Percentiles rank a stretch among this genome's conserved stretches.
Evolutionary conservation across 2,888 invertebrate species (phyloP).

Genomic region (Drosophila diplacantha): DNA sequence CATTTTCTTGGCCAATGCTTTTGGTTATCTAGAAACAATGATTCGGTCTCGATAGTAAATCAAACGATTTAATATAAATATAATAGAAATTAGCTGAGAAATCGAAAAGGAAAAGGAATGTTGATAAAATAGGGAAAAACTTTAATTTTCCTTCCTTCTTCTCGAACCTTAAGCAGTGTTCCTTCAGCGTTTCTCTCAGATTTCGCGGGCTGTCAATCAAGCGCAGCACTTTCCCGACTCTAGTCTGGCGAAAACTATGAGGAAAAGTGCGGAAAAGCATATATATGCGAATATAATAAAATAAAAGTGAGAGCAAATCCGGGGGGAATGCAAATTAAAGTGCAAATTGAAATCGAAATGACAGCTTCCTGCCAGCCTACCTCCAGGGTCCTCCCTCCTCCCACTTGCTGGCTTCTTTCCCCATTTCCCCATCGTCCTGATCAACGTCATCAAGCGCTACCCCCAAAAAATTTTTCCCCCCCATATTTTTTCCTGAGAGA

Average conservation of each 20-base stretch:
- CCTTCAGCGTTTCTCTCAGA: background rate
- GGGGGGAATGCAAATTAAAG: conserved; percentile 55
- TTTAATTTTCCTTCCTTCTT: background rate
- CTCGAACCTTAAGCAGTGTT: background rate
- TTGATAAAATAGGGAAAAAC: too few relatives aligned
- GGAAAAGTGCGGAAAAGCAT: conserved; percentile 14
- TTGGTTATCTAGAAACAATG: background rate
- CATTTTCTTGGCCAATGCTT: background rate
- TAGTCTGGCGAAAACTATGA: conserved; percentile 10
- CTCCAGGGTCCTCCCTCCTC: conserved; percentile 2
- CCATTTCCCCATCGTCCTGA: conserved; percentile 9
- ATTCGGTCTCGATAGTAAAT: too few relatives aligned
- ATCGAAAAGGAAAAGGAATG: too few relatives aligned
- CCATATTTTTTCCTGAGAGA: conserved; percentile 2
- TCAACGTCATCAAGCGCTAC: conserved; percentile 6
- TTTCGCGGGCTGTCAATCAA: conserved; percentile 22
- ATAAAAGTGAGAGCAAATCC: conserved; percentile 29
- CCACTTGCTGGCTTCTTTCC: background rate
- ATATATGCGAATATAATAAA: conserved; percentile 16
- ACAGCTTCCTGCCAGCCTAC: conserved; percentile 24
- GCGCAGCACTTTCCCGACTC: conserved; percentile 23
- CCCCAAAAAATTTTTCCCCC: background rate
- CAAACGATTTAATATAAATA: too few relatives aligned
- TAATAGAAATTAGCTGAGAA: too few relatives aligned
- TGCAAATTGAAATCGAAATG: conserved; percentile 47